Evolutionary conservation across 1,140 invertebrate genomes (phyloP).

Genomic region (Bombus breviceps): DNA sequence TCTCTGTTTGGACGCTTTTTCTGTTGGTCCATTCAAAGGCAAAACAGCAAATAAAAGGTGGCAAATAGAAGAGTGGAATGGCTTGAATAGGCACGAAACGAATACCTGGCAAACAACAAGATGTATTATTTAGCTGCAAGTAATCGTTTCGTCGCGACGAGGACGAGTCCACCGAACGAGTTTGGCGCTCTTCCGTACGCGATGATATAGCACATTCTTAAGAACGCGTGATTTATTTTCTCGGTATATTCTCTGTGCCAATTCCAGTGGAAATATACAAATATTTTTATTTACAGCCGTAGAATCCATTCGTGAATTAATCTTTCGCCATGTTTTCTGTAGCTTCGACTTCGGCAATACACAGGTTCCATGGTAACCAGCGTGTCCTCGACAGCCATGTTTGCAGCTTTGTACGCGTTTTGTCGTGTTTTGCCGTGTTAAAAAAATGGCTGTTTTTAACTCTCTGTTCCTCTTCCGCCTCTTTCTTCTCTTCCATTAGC

Average conservation of each 20-base stretch:
- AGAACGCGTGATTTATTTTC: no score
- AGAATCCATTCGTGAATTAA: background rate
- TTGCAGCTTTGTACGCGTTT: background rate
- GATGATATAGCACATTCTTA: background rate
- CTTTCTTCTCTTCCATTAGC: background rate
- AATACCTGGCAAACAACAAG: background rate
- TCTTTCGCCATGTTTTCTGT: background rate
- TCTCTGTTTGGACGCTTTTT: no score
- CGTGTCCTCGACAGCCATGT: background rate
- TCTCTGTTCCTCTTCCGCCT: no score
- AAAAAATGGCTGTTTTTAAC: background rate
- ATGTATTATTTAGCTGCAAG: background rate
- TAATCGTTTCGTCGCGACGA: background rate
- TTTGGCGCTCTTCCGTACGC: background rate
- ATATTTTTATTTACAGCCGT: background rate
- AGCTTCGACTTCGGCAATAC: background rate
- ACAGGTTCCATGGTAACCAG: background rate
- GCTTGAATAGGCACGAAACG: no score
- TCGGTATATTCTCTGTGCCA: no score
- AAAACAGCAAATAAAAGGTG: background rate
- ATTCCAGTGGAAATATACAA: background rate
- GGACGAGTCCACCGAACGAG: background rate
- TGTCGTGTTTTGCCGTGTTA: background rate
- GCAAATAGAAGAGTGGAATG: background rate
- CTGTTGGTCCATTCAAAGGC: background rate